Evolutionary conservation across 2,888 invertebrate species (phyloP), one percentile per base, ranked within the genome.

Genomic region (Liposcelis brunnea): DNA sequence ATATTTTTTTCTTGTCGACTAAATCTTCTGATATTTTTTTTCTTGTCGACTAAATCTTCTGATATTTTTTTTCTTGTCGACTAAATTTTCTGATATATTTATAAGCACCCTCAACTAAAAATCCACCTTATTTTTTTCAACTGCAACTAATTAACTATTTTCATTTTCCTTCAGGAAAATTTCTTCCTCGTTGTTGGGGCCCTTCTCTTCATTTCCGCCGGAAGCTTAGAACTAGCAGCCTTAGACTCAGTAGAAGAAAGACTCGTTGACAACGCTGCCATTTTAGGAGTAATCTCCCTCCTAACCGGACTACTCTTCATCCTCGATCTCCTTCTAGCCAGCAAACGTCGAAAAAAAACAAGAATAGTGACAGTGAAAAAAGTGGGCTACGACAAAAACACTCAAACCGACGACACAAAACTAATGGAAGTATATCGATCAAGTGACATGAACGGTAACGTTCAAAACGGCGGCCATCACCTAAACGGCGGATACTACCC

Each of bases 111-210:
- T n/a, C n/a, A n/a, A n/a, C n/a, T n/a, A n/a, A n/a, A n/a, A n/a
- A n/a, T n/a, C n/a, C n/a, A n/a, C n/a, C n/a, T n/a, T n/a, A n/a
- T n/a, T n/a, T n/a, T n/a, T n/a, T n/a, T n/a, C n/a, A n/a, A n/a
- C n/a, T 26, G 26, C 26, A 8, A 26, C 8, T 26, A 8, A 26
- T 8, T 6, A 16, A 10, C 12, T 5, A 19, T 11, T 33, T 32
- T 7, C 33, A 43, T 45, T 46, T 19, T 26, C 44, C 53, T 74
- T 45, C 63, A 77, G 56, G 81, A 81, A 59, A 67, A 73, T n/a
- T 68, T 77, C 48, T 64, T 80, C 42, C 67, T 82, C n/a, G 76
- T 75, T 8, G 62, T 80, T 46, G 81, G 82, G 3, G 68, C 79
- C 49, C 62, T 80, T 50, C 68, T 81, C 53, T 81, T 80, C 58